Conservation (phyloP, 2,113 vertebrate genomes). For the Dryoscopus gambensis region DNA sequence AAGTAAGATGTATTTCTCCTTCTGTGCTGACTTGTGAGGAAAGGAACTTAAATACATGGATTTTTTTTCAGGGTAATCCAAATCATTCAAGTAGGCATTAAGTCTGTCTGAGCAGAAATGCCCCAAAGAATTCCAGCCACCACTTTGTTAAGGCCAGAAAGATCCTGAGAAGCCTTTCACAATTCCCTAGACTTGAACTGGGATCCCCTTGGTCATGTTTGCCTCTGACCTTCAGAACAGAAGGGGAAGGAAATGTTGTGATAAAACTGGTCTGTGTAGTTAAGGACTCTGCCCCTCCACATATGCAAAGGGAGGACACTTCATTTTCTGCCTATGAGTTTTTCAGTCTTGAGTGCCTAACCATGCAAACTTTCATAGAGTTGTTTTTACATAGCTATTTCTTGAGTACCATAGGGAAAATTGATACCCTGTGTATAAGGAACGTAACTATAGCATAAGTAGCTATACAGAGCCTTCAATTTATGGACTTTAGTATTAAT, state of each 20-base stretch:
- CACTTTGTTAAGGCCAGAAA: background rate
- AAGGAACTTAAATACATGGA: rapidly evolving
- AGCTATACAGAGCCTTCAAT: background rate
- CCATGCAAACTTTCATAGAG: background rate
- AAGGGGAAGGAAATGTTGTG: background rate
- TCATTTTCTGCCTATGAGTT: background rate
- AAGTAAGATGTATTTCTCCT: background rate
- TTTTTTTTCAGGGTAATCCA: background rate
- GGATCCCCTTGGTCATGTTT: background rate
- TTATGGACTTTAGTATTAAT: background rate
- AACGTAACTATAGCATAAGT: background rate
- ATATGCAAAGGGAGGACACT: background rate
- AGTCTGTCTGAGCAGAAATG: background rate
- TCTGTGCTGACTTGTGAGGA: background rate
- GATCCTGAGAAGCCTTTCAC: background rate
- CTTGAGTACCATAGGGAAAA: background rate
- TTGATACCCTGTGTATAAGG: background rate
- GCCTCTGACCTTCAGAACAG: background rate
- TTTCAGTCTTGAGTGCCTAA: slow-evolving; percentile 25
- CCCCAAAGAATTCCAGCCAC: background rate
- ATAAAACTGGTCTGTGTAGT: background rate
- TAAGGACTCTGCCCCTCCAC: rapidly evolving
- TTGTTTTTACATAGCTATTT: background rate
- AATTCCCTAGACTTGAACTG: background rate
- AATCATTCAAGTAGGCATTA: background rate